Evolutionary conservation across 2,888 invertebrate genomes (phyloP).

Genomic region (Cosmorhoe ocellata): DNA sequence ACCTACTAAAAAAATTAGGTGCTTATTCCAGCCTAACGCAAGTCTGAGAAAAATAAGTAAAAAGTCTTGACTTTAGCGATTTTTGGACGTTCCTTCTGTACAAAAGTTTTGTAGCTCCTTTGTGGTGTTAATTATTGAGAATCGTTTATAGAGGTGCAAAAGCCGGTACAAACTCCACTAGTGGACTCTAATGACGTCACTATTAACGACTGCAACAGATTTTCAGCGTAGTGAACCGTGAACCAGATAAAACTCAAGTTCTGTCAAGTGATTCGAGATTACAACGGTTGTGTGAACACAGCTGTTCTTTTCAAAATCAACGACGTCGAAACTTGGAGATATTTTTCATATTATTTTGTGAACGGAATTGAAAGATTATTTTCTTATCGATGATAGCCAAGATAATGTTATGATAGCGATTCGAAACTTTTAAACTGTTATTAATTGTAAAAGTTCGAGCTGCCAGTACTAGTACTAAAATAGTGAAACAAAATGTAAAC

Average conservation of each 20-base stretch:
- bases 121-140: too few relatives aligned
- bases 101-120: too few relatives aligned
- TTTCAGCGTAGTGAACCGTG: constrained; percentile 40
- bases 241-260: constrained; percentile 43
- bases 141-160: neutral
- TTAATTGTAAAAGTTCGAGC: too few relatives aligned
- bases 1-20: too few relatives aligned
- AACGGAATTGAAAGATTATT: constrained; percentile 3
- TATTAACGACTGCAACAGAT: constrained; percentile 38
- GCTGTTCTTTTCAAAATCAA: constrained; percentile 32
- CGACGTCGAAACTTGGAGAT: constrained; percentile 23
- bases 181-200: constrained; percentile 35
- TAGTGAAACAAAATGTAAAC: too few relatives aligned
- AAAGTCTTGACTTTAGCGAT: too few relatives aligned
- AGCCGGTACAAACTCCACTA: neutral
- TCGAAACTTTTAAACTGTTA: too few relatives aligned
- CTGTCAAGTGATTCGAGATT: constrained; percentile 31
- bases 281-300: constrained; percentile 30
- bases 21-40: too few relatives aligned
- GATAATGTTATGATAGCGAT: neutral
- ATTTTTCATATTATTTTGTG: constrained; percentile 19
- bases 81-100: too few relatives aligned
- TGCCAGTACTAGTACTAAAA: too few relatives aligned
- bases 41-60: too few relatives aligned
- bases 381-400: constrained; percentile 1